Conservation (phyloP, 2,113 vertebrate species). For the Tylochromis polylepis region DNA sequence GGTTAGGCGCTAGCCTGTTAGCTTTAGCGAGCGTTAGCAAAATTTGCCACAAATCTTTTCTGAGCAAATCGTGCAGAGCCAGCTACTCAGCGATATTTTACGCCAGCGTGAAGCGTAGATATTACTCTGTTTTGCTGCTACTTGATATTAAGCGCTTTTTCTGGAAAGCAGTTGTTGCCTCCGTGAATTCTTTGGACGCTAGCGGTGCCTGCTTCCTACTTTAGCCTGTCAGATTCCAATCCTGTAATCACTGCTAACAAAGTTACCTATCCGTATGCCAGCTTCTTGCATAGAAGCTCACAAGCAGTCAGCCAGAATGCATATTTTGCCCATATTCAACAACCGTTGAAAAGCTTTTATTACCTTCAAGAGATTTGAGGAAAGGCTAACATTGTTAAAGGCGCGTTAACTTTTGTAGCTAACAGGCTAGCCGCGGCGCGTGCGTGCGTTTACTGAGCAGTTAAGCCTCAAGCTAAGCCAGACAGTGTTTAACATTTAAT, state of each 20-base stretch:
- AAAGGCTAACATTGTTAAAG: neutral
- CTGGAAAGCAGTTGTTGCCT: rapidly evolving
- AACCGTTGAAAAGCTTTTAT: rapidly evolving
- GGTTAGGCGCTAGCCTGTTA: slow-evolving; percentile 1
- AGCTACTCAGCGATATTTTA: neutral
- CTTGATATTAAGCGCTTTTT: neutral
- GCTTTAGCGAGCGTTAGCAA: neutral
- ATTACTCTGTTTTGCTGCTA: neutral
- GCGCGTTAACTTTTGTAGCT: neutral
- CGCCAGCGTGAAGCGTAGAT: rapidly evolving
- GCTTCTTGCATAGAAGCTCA: neutral
- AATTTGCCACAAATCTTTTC: neutral
- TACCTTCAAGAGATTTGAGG: neutral
- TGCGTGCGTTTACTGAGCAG: neutral
- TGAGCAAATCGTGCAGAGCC: neutral
- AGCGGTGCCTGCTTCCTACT: neutral
- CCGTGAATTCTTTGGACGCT: neutral
- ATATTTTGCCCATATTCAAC: too few species aligned
- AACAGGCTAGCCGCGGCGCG: neutral
- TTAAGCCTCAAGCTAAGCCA: neutral
- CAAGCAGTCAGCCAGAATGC: neutral
- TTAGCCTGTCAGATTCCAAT: neutral
- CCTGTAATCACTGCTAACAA: slow-evolving; percentile 7
- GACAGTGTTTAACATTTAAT: neutral
- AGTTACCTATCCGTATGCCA: neutral